phyloP scores from a whole-genome alignment of 2,888 invertebrate species.

The Lithophane leautieri region DNA sequence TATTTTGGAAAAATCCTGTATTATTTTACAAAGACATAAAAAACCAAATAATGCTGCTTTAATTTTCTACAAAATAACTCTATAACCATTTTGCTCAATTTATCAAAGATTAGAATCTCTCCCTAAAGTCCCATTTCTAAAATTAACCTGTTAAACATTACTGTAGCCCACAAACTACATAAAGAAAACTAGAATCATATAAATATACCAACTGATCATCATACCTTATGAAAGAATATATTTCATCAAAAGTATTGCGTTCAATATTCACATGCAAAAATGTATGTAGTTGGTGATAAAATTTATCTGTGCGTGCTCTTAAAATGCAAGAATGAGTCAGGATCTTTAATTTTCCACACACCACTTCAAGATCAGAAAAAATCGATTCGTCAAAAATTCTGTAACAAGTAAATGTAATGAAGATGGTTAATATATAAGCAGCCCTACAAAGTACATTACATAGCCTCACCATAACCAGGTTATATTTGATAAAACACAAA shows the following conservation, averaged over 20 bases:
- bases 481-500: constrained; percentile 30
- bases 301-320: constrained; percentile 90
- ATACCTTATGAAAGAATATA: constrained; percentile 89
- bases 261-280: constrained; percentile 89
- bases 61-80: not conserved
- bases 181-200: constrained; percentile 8
- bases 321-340: constrained; percentile 91
- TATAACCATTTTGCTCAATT: not conserved
- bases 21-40: not conserved
- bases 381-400: constrained; percentile 91
- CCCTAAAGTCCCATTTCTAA: not conserved
- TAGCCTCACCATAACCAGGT: constrained; percentile 11
- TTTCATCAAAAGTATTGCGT: constrained; percentile 88
- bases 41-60: not conserved
- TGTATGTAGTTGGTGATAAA: constrained; percentile 89
- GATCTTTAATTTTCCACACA: constrained; percentile 90
- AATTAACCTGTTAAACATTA: constrained; percentile 5
- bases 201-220: constrained; percentile 31
- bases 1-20: not conserved
- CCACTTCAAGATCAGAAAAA: constrained; percentile 91
- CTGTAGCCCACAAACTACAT: not conserved
- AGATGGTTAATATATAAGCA: constrained; percentile 29
- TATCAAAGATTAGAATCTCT: not conserved
- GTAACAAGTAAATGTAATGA: constrained; percentile 75
- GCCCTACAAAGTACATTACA: constrained; percentile 17